A percentile compares a stretch with the other conserved stretches of the same genome.
phyloP scores from a whole-genome alignment of 2,888 invertebrate species.

The Mycalesis mineus region DNA sequence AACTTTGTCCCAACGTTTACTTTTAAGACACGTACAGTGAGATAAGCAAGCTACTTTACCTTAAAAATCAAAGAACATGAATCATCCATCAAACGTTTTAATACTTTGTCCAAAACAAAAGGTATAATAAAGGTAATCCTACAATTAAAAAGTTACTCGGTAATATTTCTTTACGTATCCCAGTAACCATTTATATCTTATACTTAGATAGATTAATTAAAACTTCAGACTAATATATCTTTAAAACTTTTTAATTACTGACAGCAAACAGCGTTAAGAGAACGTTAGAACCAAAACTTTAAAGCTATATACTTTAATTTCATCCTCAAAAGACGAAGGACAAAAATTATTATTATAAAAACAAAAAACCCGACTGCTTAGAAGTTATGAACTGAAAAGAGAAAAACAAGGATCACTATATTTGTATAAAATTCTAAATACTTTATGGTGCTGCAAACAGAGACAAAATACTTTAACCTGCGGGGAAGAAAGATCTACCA shows the following conservation, averaged over 20 bases:
- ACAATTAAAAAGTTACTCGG: not conserved
- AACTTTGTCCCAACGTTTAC: constrained; percentile 2
- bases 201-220: not conserved
- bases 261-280: not conserved
- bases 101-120: too few relatives aligned
- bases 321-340: not conserved
- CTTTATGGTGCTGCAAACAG: too few relatives aligned
- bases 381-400: too few relatives aligned
- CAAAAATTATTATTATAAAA: too few relatives aligned
- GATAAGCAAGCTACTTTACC: not conserved
- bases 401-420: too few relatives aligned
- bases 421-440: too few relatives aligned
- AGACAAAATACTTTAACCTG: too few relatives aligned
- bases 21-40: constrained; percentile 3
- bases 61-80: too few relatives aligned
- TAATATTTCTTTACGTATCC: not conserved
- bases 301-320: not conserved
- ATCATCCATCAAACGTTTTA: too few relatives aligned
- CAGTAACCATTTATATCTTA: not conserved
- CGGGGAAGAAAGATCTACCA: too few relatives aligned
- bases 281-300: not conserved
- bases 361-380: too few relatives aligned
- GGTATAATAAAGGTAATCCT: not conserved
- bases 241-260: not conserved
- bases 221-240: not conserved